Percentiles rank a stretch among this genome's conserved stretches.
These are phyloP conservation scores for Bombus impatiens DNA, from an alignment of 1,140 invertebrate genomes.

Conservation along the genomic window DNA sequence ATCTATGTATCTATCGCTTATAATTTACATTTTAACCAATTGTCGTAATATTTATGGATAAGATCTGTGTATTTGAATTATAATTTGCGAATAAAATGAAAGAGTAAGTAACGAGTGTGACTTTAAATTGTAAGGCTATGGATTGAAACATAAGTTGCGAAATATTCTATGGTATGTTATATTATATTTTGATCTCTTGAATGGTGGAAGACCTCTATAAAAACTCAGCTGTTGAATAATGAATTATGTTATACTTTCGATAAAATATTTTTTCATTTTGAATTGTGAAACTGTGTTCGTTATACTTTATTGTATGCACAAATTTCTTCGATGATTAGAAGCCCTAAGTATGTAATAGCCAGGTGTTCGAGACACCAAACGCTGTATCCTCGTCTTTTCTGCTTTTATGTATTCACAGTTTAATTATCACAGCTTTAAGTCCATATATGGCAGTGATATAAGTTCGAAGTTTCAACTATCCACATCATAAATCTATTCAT, in stretches of 20 bases:
- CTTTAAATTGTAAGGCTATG: neutral
- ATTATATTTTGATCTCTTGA: neutral
- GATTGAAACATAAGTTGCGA: neutral
- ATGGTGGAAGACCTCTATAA: neutral
- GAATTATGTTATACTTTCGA: neutral
- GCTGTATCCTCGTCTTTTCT: conserved; percentile 59
- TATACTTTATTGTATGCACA: conserved; percentile 24
- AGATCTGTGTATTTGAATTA: neutral
- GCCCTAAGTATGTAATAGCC: conserved; percentile 71
- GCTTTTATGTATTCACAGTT: conserved; percentile 12
- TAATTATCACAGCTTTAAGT: neutral
- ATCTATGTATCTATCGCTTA: neutral
- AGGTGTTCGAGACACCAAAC: conserved; percentile 70
- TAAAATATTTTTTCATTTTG: neutral
- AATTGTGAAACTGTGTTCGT: neutral
- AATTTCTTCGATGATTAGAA: conserved; percentile 46
- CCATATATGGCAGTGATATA: neutral
- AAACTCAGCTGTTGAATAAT: neutral
- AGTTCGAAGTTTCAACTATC: conserved; percentile 13
- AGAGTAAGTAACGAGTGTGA: neutral
- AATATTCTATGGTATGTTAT: neutral
- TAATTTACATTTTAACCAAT: too few species aligned
- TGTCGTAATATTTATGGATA: too few species aligned
- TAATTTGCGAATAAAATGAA: neutral
- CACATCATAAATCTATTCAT: neutral